Percentiles rank a stretch among this genome's conserved stretches.
These are phyloP conservation scores for Hydrotaea cyrtoneurina DNA, from an alignment of 2,888 invertebrate species.

Conservation along the genomic window DNA sequence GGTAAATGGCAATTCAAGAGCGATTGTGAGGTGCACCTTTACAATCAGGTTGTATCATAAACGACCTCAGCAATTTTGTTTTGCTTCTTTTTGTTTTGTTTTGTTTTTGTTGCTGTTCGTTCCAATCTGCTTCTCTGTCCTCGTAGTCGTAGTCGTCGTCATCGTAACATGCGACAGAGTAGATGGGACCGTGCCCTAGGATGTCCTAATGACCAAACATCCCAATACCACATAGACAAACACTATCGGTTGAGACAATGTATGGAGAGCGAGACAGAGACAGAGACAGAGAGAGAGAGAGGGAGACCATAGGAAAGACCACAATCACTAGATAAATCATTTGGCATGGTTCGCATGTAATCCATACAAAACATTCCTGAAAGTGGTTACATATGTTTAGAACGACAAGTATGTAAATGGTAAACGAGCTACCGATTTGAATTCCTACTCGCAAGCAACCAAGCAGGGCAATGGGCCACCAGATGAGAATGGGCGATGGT, in stretches of 20 bases:
- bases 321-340: constrained; percentile 68
- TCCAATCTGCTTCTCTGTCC: neutral
- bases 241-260: constrained; percentile 29
- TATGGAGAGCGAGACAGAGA: constrained; percentile 15
- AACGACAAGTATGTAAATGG: constrained; percentile 44
- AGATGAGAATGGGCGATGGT: constrained; percentile 5
- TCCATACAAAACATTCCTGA: constrained; percentile 56
- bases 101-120: neutral
- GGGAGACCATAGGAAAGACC: constrained; percentile 39
- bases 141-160: too few species aligned
- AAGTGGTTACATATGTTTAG: constrained; percentile 50
- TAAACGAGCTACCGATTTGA: constrained; percentile 54
- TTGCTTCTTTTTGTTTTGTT: constrained; percentile 43
- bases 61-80: constrained; percentile 65
- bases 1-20: constrained; percentile 37
- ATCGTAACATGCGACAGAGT: constrained; percentile 53
- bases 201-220: constrained; percentile 62
- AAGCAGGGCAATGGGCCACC: neutral
- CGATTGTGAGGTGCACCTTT: constrained; percentile 60
- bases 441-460: constrained; percentile 47
- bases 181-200: constrained; percentile 59
- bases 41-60: constrained; percentile 59
- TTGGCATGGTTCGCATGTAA: constrained; percentile 50
- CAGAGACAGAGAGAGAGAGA: neutral
- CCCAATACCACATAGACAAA: constrained; percentile 7